These are phyloP conservation scores for Sialia sialis DNA, from an alignment of 2,113 vertebrate species.

Conservation along the genomic window DNA sequence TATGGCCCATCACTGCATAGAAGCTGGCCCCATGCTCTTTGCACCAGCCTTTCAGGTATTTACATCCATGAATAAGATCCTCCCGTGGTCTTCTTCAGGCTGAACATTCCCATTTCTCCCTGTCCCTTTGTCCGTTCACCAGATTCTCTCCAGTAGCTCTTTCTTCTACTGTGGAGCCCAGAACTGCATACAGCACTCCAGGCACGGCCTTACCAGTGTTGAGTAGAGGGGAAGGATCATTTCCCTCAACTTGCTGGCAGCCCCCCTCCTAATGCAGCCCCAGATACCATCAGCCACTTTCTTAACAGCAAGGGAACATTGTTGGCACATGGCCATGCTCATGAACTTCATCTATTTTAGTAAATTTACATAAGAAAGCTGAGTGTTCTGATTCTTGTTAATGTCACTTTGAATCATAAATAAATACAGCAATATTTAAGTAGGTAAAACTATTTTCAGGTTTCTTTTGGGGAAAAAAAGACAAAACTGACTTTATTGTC, in stretches of 20 bases:
- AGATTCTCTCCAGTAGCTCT: not conserved
- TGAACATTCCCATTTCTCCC: not conserved
- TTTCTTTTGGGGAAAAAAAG: not conserved
- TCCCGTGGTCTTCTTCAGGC: not conserved
- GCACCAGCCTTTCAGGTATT: not conserved
- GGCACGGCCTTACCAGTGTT: not conserved
- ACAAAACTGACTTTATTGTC: not conserved
- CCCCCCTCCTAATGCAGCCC: not conserved
- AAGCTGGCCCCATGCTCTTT: not conserved
- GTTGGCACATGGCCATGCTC: not conserved
- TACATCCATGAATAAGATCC: not conserved
- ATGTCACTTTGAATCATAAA: not conserved
- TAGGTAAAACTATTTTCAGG: not conserved
- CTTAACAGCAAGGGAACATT: rapidly evolving
- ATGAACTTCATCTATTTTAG: not conserved
- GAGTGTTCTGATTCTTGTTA: not conserved
- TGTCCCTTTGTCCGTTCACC: not conserved
- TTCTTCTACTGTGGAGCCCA: not conserved
- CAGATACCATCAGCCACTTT: not conserved
- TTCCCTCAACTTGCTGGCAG: not conserved
- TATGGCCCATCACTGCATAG: not conserved
- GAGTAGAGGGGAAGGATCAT: not conserved
- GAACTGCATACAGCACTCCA: not conserved
- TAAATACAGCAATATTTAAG: not conserved
- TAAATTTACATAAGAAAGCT: not conserved